Evolutionary conservation across 2,888 invertebrate genomes (phyloP), one percentile per base, ranked within the genome.

Genomic region (Orthosia cruda): DNA sequence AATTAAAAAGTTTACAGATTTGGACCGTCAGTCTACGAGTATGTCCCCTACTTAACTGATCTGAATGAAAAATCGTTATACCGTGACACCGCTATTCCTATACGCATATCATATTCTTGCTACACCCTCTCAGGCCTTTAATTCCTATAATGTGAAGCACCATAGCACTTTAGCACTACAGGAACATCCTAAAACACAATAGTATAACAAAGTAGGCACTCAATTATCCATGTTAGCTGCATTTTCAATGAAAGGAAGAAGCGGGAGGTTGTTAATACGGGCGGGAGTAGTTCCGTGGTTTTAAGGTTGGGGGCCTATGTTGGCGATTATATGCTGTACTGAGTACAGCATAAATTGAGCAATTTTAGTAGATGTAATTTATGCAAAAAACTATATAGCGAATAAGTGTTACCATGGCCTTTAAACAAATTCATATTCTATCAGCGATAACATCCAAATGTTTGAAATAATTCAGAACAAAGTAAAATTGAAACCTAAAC

Each of bases 191-290:
- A 26, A 23, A 62, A 49, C 23, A 49, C n/a, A 61, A 63, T 49
- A 45, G 59, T 55, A 23, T 15, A 64, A 49, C 58, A 61, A 58
- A 72, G 55, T 58, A 68, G 32, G 69, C 52, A 62, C 71, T 85
- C 76, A 79, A 85, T 86, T 81, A 86, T 54, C 65, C 57, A 23
- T 59, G 68, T 64, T 73, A 66, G 81, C 57, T 81, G 82, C 86
- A 90, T 87, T 82, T 81, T 87, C 87, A 87, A 88, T 89, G 80
- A 79, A 70, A 63, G 57, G 15, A 64, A 85, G 89, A 87, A 87
- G 81, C 83, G 70, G 81, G 69, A 72, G 40, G 40, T 40, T 9
- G 40, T 7, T 32, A 26, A 80, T 84, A 81, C 81, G 83, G 26
- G 26, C 26, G 26, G 20, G 9, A 59, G 12, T 68, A 73, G 82